Conservation (phyloP, 2,113 vertebrate genomes). For the Suricata suricatta region DNA sequence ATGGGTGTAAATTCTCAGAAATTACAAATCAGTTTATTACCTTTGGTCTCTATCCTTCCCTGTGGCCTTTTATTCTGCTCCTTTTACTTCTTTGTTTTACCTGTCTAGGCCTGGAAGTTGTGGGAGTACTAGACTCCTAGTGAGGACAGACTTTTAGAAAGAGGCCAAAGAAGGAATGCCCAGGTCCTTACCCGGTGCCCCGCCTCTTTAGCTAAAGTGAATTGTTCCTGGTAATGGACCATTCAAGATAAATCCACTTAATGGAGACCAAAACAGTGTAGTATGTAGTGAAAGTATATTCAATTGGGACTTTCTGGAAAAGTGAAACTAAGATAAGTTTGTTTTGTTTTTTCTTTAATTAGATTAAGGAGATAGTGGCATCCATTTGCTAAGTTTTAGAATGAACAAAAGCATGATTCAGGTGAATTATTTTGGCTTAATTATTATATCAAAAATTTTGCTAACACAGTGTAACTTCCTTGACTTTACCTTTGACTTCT, state of each 20-base stretch:
- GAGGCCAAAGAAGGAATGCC: neutral
- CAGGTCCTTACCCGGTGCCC: neutral
- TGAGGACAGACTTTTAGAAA: conserved; percentile 21
- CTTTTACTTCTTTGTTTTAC: neutral
- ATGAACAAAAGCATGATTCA: conserved; percentile 48
- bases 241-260: conserved; percentile 3
- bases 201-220: neutral
- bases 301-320: conserved; percentile 4
- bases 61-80: neutral
- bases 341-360: conserved; percentile 39
- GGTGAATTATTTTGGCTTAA: conserved; percentile 28
- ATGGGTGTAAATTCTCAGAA: neutral
- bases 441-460: conserved; percentile 40
- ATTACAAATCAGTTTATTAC: neutral
- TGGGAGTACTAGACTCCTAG: neutral
- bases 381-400: conserved; percentile 40
- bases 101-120: neutral
- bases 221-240: neutral
- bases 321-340: conserved; percentile 51
- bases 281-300: conserved; percentile 14
- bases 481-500: conserved; percentile 38
- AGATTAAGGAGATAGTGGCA: conserved; percentile 38
- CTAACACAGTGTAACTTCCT: neutral
- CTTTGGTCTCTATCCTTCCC: neutral
- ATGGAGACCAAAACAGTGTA: neutral